Evolutionary conservation across 2,888 invertebrate species (phyloP), one percentile per base, ranked within the genome.

Genomic region (Pheosia gnoma): DNA sequence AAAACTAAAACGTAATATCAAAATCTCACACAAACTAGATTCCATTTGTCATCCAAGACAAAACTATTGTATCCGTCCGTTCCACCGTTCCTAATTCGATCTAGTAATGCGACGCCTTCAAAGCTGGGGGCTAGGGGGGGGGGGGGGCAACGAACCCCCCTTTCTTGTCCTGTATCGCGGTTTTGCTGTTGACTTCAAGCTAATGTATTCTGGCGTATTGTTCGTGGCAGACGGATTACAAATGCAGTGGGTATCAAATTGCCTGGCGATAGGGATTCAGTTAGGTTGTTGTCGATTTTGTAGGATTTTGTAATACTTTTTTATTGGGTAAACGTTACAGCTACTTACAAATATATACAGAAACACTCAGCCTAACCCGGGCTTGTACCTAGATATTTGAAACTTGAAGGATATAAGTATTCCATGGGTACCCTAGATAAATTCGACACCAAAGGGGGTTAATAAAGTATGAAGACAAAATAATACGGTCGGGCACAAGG

Each of bases 131-230:
- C 49, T 61, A 38, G 51, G 59, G 47, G n/a, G 55, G 25, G n/a
- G 10, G 47, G n/a, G 3, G 49, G 37, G 55, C 38, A 7, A 37
- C 38, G 36, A 1, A 25, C 25, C 25, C 25, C 25, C 25, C 25
- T 25, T 45, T 52, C 53, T 55, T 63, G 71, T 74, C 71, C 71
- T 59, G 59, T 58, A 57, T 65, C 69, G 71, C 81, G 83, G 82
- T 84, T 75, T 84, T 84, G 84, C 75, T 74, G 81, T 77, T 86
- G 87, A 87, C 87, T 90, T 79, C 81, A 72, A 83, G 80, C 82
- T 89, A 92, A 91, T 92, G 88, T 88, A 90, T 91, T 91, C 89
- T 80, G 78, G 72, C 61, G 85, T 83, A 89, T 91, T 92, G 90
- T 91, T 89, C 81, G 83, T 74, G 80, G 81, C 86, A 88, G 89